These are phyloP conservation scores for Erpornis zantholeuca DNA, from an alignment of 2,113 vertebrate genomes.

Conservation along the genomic window DNA sequence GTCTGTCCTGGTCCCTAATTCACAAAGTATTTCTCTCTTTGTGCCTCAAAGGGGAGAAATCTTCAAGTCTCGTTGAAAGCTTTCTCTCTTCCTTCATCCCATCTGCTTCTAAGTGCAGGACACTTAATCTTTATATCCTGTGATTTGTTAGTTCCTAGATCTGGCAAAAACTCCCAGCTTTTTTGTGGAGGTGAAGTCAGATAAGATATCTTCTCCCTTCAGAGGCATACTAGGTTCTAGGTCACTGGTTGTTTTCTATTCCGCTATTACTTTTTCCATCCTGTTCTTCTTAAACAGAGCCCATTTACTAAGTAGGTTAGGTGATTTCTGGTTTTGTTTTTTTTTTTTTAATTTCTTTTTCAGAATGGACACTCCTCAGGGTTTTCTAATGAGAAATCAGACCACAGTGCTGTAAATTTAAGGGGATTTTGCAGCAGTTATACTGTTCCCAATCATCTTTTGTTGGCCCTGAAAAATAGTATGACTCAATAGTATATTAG, in stretches of 20 bases:
- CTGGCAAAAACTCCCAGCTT: neutral
- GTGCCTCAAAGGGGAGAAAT: neutral
- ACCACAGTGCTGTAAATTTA: neutral
- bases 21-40: neutral
- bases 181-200: neutral
- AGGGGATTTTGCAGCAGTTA: neutral
- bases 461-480: neutral
- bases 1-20: neutral
- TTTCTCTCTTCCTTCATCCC: neutral
- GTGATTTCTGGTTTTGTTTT: neutral
- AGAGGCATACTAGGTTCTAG: neutral
- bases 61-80: neutral
- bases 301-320: neutral
- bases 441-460: neutral
- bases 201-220: neutral
- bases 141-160: neutral
- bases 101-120: neutral
- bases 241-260: neutral
- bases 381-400: neutral
- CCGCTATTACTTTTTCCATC: neutral
- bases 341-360: neutral
- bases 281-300: neutral
- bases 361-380: neutral
- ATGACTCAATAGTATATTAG: neutral
- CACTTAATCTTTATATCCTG: neutral